Base-by-base conservation (phyloP, 2,797 vertebrate genomes). In the Crenuchus spilurus region DNA sequence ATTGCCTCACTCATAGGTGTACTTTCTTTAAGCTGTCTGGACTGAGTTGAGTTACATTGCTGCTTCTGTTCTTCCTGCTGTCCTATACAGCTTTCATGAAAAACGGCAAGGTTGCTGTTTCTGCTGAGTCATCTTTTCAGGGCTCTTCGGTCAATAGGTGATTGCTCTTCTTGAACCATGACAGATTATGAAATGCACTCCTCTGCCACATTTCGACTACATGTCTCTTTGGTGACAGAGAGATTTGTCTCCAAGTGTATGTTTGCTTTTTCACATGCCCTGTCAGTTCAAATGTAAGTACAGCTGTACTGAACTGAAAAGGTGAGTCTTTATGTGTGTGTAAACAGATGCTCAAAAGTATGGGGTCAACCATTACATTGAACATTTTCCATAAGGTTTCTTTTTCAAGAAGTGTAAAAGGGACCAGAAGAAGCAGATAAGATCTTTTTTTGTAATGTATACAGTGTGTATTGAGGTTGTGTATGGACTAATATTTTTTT, bases 1-100 rank as follows among this genome's bases (percentile, higher is more conserved):
- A 70, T 49, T 55, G 44, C 37, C 39, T 64, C 20, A 18, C 30
- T 26, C 30, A 42, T 13, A 35, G 16, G 49, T 5, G 20, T 6
- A 0, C 52, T 66, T 33, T 48, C 44, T 9, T 42, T 58, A 63
- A 51, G 22, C 4, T 57, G 58, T 67, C 65, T 63, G 48, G 65
- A 37, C 73, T 76, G 57, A 65, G 39, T 73, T 65, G 61, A 37
- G 37, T 39, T n/a, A 4, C 26, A 67, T n/a, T 69, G 51, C 65
- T 49, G 58, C 24, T 55, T 54, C 35, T 31, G 41, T 69, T 68
- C 65, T 75, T 61, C 9, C 58, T 71, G 60, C 24, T 62, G 30
- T 26, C 65, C 57, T 68, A 60, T 46, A 66, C 41, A 72, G 28
- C 61, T 55, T 72, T 41, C 44, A 55, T 20, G 44, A 24, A 30